phyloP scores from a whole-genome alignment of 92 coral and sea anemone species.

The Desmophyllum pertusum region DNA sequence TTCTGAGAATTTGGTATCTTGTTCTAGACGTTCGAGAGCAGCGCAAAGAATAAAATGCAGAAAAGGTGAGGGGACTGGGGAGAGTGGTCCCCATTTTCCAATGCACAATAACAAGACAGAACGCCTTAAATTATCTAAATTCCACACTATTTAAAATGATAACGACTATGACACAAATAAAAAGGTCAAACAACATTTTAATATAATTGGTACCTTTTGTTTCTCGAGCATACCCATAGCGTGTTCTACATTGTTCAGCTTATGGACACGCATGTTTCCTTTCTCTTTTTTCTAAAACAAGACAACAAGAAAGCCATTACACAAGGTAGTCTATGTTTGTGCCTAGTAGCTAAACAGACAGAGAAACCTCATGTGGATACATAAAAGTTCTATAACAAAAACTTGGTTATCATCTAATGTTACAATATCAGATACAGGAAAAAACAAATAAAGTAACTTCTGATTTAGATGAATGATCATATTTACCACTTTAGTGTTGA shows the following conservation, averaged over 20 bases:
- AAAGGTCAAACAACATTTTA: background rate
- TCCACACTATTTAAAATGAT: background rate
- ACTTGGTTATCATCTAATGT: too few relatives aligned
- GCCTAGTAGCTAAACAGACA: too few relatives aligned
- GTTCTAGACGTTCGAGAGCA: too few relatives aligned
- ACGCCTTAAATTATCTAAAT: too few relatives aligned
- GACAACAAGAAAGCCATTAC: background rate
- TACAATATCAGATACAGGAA: too few relatives aligned
- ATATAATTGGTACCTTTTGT: constrained; percentile 51
- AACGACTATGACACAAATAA: background rate
- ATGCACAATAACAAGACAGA: background rate
- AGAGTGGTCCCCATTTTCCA: too few relatives aligned
- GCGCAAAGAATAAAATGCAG: too few relatives aligned
- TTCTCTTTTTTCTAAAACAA: constrained; percentile 81
- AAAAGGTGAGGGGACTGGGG: too few relatives aligned
- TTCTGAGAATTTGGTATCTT: too few relatives aligned
- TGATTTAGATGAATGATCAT: background rate
- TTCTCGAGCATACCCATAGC: constrained; percentile 80
- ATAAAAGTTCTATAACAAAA: too few relatives aligned
- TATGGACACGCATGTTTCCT: constrained; percentile 85
- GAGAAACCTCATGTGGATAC: too few relatives aligned
- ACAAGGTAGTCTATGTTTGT: too few relatives aligned
- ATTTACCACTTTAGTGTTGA: constrained; percentile 70
- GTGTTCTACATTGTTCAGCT: constrained; percentile 84
- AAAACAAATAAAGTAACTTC: background rate